phyloP scores from a whole-genome alignment of 2,113 vertebrate genomes.

The Scomber colias region DNA sequence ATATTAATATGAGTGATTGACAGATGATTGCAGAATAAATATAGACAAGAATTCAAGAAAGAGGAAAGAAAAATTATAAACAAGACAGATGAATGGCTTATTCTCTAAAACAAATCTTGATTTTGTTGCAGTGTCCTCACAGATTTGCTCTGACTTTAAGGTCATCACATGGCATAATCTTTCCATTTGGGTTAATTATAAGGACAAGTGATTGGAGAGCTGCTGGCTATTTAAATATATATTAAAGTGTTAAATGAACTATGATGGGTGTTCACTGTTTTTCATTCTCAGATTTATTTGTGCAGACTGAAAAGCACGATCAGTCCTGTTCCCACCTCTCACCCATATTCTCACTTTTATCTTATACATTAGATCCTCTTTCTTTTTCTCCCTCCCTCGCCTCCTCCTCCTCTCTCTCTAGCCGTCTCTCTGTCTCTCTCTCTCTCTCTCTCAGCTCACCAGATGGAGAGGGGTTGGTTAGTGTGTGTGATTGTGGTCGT shows the following conservation, averaged over 20 bases:
- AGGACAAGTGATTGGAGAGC: background rate
- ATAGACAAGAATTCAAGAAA: too few species aligned
- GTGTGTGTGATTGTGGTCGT: conserved; percentile 22
- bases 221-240: background rate
- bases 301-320: background rate
- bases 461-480: conserved; percentile 79
- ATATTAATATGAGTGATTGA: too few species aligned
- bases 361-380: conserved; percentile 2
- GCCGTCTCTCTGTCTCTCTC: conserved; percentile 21
- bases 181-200: background rate
- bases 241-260: conserved; percentile 6
- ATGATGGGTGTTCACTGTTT: background rate
- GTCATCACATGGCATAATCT: background rate
- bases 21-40: too few species aligned
- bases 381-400: background rate
- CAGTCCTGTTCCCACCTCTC: background rate
- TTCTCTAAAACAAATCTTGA: too few species aligned
- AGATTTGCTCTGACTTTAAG: background rate
- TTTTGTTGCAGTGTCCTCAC: background rate
- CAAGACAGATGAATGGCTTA: too few species aligned
- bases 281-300: background rate
- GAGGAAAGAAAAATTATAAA: too few species aligned
- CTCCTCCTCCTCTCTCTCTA: conserved; percentile 2
- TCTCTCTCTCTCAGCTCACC: conserved; percentile 58
- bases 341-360: conserved; percentile 7